Percentiles rank a stretch among this genome's conserved stretches.
Evolutionary conservation across 2,113 vertebrate genomes (phyloP).

Genomic region (Isichthys henryi): DNA sequence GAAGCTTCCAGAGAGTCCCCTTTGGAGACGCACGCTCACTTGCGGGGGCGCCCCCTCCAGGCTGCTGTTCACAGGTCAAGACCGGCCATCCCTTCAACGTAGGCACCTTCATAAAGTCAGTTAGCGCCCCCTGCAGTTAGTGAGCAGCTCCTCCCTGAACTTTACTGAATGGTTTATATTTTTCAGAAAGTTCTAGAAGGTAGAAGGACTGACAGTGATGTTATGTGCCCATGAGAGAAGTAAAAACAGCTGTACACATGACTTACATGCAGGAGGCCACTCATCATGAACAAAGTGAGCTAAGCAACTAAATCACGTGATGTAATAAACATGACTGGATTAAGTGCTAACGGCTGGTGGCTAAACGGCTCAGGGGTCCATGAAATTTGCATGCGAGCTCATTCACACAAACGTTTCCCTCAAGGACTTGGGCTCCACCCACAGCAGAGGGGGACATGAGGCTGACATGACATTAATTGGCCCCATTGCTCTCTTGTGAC

Average conservation of each 20-base stretch:
- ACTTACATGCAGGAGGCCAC: background rate
- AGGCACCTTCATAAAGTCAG: background rate
- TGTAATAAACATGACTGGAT: background rate
- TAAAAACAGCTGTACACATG: background rate
- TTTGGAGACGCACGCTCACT: background rate
- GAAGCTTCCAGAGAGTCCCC: background rate
- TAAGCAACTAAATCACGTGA: background rate
- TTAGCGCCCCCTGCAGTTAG: background rate
- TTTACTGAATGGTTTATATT: background rate
- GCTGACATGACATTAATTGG: constrained; percentile 29
- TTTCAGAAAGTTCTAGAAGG: background rate
- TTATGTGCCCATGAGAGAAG: background rate
- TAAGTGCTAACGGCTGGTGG: background rate
- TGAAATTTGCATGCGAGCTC: background rate
- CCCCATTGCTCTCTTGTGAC: constrained; percentile 36
- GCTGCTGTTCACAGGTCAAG: too few relatives aligned
- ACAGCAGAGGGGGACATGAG: background rate
- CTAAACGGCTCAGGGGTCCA: background rate
- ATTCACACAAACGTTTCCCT: background rate
- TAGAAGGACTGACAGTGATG: background rate
- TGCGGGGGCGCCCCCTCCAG: background rate
- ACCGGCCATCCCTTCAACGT: background rate
- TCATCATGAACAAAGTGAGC: background rate
- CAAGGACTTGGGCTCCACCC: background rate
- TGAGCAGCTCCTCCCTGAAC: background rate